Percentiles rank a stretch among this genome's conserved stretches.
These are phyloP conservation scores for Cryptosula pallasiana DNA, from an alignment of 2,888 invertebrate genomes.

Conservation along the genomic window DNA sequence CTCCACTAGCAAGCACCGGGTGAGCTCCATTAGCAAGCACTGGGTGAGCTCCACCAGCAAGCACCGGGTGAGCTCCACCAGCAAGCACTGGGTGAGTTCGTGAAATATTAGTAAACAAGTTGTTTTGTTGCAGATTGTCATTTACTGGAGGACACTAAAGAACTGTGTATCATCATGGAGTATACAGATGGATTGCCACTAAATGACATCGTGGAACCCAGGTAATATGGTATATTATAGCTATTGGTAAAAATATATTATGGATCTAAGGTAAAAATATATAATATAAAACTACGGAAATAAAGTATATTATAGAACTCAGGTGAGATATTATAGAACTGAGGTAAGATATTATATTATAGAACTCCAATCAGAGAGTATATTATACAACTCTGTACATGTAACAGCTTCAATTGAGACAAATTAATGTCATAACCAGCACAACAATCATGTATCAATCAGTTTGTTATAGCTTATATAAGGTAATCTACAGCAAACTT, in stretches of 20 bases:
- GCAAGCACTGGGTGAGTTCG: too few relatives aligned
- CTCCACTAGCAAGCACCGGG: too few relatives aligned
- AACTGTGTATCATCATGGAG: slow-evolving; percentile 10
- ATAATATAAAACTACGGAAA: not conserved
- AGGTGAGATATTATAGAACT: not conserved
- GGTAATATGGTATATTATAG: too few relatives aligned
- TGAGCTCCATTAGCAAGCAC: too few relatives aligned
- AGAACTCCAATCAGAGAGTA: not conserved
- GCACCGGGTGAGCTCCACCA: too few relatives aligned
- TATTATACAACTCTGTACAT: not conserved
- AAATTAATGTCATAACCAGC: too few relatives aligned
- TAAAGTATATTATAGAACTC: not conserved
- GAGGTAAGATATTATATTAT: not conserved
- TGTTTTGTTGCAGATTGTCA: not conserved
- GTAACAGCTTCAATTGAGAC: too few relatives aligned
- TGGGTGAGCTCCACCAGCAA: too few relatives aligned
- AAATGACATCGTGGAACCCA: slow-evolving; percentile 12
- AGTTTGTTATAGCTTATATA: too few relatives aligned
- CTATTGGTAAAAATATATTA: not conserved
- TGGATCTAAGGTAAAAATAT: not conserved
- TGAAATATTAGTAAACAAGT: too few relatives aligned
- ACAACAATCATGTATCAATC: too few relatives aligned
- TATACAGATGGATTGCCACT: not conserved
- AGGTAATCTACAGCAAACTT: too few relatives aligned
- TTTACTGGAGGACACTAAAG: slow-evolving; percentile 1